Conservation (phyloP, 2,113 vertebrate species). For the Synodontis membranacea region DNA sequence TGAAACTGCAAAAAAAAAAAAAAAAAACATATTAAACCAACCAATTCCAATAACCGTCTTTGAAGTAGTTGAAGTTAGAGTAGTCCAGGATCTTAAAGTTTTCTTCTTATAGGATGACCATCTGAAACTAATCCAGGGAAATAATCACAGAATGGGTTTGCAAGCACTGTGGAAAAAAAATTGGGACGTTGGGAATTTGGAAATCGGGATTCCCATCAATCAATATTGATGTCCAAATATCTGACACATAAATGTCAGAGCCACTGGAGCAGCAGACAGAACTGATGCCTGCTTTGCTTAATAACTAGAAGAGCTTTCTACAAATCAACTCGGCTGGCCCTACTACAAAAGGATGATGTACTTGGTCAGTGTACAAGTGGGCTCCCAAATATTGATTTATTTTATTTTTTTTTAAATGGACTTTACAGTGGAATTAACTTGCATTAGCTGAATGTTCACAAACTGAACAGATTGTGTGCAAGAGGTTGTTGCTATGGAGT, state of each 20-base stretch:
- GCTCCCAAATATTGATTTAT: not conserved
- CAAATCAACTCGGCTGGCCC: not conserved
- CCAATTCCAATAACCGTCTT: too few relatives aligned
- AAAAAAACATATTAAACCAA: too few relatives aligned
- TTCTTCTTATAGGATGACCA: not conserved
- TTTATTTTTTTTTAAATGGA: not conserved
- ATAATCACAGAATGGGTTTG: not conserved
- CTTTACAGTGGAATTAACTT: not conserved
- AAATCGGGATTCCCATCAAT: too few relatives aligned
- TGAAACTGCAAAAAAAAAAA: not conserved
- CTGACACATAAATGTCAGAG: not conserved
- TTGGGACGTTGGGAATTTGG: too few relatives aligned
- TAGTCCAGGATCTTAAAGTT: not conserved
- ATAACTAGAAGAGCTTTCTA: not conserved
- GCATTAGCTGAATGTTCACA: not conserved
- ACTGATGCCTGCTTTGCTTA: not conserved
- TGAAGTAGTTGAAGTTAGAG: too few relatives aligned
- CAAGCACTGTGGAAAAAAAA: not conserved
- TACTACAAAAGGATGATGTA: not conserved
- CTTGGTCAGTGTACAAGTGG: not conserved
- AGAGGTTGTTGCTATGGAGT: conserved; percentile 2
- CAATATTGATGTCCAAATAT: not conserved
- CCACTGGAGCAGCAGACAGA: not conserved
- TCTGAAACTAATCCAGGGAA: not conserved
- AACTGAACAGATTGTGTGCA: not conserved